Evolutionary conservation across 2,888 invertebrate species (phyloP).

Genomic region (Sesia apiformis): DNA sequence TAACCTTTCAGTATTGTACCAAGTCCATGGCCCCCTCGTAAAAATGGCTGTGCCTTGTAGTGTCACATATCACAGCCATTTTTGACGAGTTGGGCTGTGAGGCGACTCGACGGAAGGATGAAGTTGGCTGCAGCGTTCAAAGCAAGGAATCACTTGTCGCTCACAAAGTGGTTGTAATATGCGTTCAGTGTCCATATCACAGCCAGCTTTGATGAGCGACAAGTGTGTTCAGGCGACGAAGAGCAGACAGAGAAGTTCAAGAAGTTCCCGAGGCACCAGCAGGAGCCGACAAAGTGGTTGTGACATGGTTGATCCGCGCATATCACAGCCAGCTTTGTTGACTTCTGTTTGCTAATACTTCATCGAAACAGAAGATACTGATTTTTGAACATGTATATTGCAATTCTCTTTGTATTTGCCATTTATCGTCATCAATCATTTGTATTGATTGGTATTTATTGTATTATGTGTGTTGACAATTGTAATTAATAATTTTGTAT

Average conservation of each 20-base stretch:
- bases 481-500: too few species aligned
- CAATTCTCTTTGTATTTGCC: too few species aligned
- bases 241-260: not conserved
- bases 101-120: slow-evolving; percentile 32
- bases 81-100: slow-evolving; percentile 90
- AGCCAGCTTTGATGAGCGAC: slow-evolving; percentile 99
- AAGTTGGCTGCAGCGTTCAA: slow-evolving; percentile 2
- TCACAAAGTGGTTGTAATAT: slow-evolving; percentile 95
- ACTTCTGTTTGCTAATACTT: slow-evolving; percentile 32
- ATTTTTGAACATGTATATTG: not conserved
- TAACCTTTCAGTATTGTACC: slow-evolving; percentile 1
- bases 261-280: slow-evolving; percentile 3
- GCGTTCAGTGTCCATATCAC: slow-evolving; percentile 87
- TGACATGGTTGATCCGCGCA: slow-evolving; percentile 81
- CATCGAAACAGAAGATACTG: not conserved
- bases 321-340: slow-evolving; percentile 99
- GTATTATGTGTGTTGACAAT: too few species aligned
- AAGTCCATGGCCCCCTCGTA: slow-evolving; percentile 76
- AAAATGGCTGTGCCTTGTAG: slow-evolving; percentile 86
- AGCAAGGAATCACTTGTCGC: slow-evolving; percentile 59
- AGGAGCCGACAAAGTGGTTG: slow-evolving; percentile 87
- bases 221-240: slow-evolving; percentile 1
- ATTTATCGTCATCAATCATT: too few species aligned
- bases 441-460: too few species aligned
- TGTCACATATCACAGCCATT: slow-evolving; percentile 93